Percentiles rank a stretch among this genome's conserved stretches.
Evolutionary conservation across 2,797 vertebrate species (phyloP).

Genomic region (Pseudomugil tenellus): DNA sequence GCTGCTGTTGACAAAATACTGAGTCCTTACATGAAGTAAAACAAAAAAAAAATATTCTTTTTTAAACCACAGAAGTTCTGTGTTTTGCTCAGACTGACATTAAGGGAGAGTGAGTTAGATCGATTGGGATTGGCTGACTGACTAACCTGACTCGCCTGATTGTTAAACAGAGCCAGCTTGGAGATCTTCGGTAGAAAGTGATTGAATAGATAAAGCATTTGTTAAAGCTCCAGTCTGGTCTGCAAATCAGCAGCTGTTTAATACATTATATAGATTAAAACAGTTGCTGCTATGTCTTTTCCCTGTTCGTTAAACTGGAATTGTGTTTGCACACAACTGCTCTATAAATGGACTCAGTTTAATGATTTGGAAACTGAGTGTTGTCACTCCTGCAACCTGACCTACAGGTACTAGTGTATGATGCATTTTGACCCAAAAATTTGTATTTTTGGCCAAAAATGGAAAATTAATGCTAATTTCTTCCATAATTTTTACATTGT

Average conservation of each 20-base stretch:
- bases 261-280: not conserved
- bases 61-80: not conserved
- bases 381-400: not conserved
- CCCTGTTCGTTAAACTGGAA: not conserved
- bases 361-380: not conserved
- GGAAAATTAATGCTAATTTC: not conserved
- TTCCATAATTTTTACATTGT: not conserved
- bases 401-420: not conserved
- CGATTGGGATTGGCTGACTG: slow-evolving; percentile 41
- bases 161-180: not conserved
- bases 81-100: slow-evolving; percentile 47
- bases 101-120: slow-evolving; percentile 55
- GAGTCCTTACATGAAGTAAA: slow-evolving; percentile 39
- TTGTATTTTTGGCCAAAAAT: not conserved
- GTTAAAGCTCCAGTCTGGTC: not conserved
- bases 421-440: not conserved
- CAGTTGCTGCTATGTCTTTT: not conserved
- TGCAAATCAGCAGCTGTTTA: not conserved
- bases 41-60: slow-evolving; percentile 36
- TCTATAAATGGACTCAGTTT: not conserved
- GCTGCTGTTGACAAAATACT: slow-evolving; percentile 39
- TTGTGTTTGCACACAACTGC: not conserved
- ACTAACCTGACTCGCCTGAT: slow-evolving; percentile 28
- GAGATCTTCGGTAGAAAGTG: not conserved
- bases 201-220: not conserved